Evolutionary conservation across 2,113 vertebrate genomes (phyloP).

Genomic region (Callocephalon fimbriatum): DNA sequence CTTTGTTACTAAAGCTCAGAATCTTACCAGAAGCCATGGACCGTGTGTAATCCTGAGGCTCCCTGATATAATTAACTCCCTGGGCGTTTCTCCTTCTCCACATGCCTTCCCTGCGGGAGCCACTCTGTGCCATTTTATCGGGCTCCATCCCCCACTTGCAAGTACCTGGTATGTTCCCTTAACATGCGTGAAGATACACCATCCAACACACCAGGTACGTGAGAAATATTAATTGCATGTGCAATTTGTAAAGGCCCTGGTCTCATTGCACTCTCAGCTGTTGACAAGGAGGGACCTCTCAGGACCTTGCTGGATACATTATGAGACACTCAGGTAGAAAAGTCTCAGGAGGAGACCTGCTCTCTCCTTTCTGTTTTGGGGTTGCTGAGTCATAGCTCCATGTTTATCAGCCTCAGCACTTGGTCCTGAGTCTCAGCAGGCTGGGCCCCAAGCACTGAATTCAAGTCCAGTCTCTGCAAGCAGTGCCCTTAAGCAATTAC

Average conservation of each 20-base stretch:
- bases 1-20: too few species aligned
- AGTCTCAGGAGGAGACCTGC: background rate
- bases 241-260: background rate
- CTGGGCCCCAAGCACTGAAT: background rate
- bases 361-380: background rate
- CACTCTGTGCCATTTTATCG: background rate
- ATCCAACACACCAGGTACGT: background rate
- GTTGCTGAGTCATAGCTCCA: background rate
- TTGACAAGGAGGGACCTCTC: background rate
- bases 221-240: background rate
- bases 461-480: background rate
- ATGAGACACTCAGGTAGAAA: background rate
- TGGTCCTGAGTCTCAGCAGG: background rate
- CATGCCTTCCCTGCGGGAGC: background rate
- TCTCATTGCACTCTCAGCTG: background rate
- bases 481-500: background rate
- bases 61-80: too few species aligned
- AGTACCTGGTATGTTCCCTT: background rate
- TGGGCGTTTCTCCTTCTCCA: background rate
- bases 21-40: too few species aligned
- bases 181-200: rapidly evolving
- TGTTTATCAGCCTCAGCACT: background rate
- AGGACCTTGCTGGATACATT: background rate
- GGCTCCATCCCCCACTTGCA: background rate
- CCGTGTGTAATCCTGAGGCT: too few species aligned